Evolutionary conservation across 2,888 invertebrate genomes (phyloP).

Genomic region (Uloborus plumipes): DNA sequence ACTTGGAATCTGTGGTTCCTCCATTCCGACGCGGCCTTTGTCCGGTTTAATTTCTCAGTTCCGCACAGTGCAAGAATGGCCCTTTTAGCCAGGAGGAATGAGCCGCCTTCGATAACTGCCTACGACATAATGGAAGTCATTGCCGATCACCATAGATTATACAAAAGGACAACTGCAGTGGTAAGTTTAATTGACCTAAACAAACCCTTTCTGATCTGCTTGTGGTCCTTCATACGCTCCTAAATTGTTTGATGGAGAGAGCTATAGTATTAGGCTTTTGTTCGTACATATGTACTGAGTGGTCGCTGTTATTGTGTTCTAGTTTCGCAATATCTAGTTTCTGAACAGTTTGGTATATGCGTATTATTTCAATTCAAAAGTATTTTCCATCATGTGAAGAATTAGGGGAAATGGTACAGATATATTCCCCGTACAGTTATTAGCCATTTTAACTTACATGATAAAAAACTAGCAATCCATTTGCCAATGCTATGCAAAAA

Average conservation of each 20-base stretch:
- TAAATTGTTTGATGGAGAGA: not conserved
- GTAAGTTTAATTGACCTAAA: slow-evolving; percentile 22
- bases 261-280: no score
- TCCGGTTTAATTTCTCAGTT: slow-evolving; percentile 90
- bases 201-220: not conserved
- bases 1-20: slow-evolving; percentile 99
- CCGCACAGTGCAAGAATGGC: slow-evolving; percentile 76
- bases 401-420: no score
- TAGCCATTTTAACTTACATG: no score
- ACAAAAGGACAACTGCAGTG: slow-evolving; percentile 56
- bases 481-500: no score
- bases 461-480: no score
- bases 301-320: no score
- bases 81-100: slow-evolving; percentile 93
- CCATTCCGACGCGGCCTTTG: slow-evolving; percentile 92
- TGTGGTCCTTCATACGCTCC: not conserved
- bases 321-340: no score
- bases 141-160: slow-evolving; percentile 73
- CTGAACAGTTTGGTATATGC: no score
- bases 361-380: no score
- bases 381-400: no score
- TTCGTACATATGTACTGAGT: no score
- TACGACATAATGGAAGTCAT: slow-evolving; percentile 95
- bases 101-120: slow-evolving; percentile 94
- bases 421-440: no score